phyloP scores from a whole-genome alignment of 2,113 vertebrate species.

The Datnioides undecimradiatus region DNA sequence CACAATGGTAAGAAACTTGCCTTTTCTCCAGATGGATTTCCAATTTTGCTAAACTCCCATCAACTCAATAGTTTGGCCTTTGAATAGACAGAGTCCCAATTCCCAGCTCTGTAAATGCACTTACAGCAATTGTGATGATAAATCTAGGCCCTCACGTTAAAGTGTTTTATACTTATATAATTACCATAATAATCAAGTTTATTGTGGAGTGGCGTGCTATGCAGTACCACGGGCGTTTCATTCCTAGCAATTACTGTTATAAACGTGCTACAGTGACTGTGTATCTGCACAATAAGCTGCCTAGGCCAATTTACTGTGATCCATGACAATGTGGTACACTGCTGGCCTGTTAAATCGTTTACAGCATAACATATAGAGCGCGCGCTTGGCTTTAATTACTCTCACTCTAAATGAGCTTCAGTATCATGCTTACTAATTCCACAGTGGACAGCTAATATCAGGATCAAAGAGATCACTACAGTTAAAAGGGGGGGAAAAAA shows the following conservation, averaged over 20 bases:
- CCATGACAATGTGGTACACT: conserved; percentile 65
- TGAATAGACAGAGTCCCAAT: conserved; percentile 61
- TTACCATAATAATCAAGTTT: conserved; percentile 84
- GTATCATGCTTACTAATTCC: conserved; percentile 64
- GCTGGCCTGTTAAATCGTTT: conserved; percentile 64
- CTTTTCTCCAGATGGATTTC: conserved; percentile 71
- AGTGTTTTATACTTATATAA: conserved; percentile 79
- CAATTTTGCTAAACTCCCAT: conserved; percentile 70
- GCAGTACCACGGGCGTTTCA: conserved; percentile 69
- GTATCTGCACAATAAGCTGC: conserved; percentile 74
- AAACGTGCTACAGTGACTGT: conserved; percentile 71
- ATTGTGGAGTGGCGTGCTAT: conserved; percentile 75
- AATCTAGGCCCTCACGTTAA: conserved; percentile 71
- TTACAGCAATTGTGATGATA: conserved; percentile 71
- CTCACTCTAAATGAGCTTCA: conserved; percentile 59
- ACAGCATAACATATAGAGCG: conserved; percentile 56
- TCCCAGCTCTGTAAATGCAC: conserved; percentile 64
- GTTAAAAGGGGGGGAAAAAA: neutral
- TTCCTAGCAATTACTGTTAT: conserved; percentile 76
- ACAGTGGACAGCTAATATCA: conserved; percentile 60
- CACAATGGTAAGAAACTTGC: conserved; percentile 66
- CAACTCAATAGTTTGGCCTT: conserved; percentile 60
- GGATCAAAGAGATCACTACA: conserved; percentile 61
- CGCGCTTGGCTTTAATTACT: conserved; percentile 75
- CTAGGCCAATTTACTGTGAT: conserved; percentile 76